Evolutionary conservation across 1,140 invertebrate species (phyloP), one percentile per base, ranked within the genome.

Genomic region (Bombyx mori): DNA sequence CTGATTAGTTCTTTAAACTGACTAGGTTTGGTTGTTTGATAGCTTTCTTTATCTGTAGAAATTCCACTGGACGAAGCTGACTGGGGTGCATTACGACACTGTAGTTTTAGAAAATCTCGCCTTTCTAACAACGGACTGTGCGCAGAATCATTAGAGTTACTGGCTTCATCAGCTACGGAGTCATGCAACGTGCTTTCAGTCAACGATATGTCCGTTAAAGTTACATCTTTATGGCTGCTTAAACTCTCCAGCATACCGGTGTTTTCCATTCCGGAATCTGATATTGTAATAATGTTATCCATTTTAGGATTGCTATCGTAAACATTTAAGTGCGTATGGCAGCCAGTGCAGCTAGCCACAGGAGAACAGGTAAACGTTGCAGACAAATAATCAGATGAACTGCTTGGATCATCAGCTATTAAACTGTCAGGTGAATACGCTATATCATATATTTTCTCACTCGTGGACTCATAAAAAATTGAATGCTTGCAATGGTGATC

Each of bases 331-430:
- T 71, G 73, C 58, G 68, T 63, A 56, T 64, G 57, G 52, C 57
- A 66, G 52, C 62, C 71, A 55, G 64, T 71, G 48, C 68, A 64
- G 44, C 61, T 67, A 50, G 78, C 66, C 6, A 72, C 77, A 18
- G 81, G 84, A 35, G 79, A 84, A 65, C 59, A 78, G 54, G 75
- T 73, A 57, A 79, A 75, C 8, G 75, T 74, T 10, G 83, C 82
- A 48, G 84, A 85, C 56, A 87, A 67, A 57, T 85, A 87, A 68
- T 87, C 84, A 50, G 84, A 87, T 53, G 84, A 82, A 52, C 82
- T 85, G 68, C 83, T 87, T 8, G 76, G 79, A 49, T 87, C 84
- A 56, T 87, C 84, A 4, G 74, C 69, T 35, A 84, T 76, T 52
- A 87, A 74, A 60, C 83, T 87, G 67, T 87, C 83, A 18, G 82